Percentiles rank a stretch among this genome's conserved stretches.
Evolutionary conservation across 2,888 invertebrate species (phyloP).

Genomic region (Ariolimax columbianus): DNA sequence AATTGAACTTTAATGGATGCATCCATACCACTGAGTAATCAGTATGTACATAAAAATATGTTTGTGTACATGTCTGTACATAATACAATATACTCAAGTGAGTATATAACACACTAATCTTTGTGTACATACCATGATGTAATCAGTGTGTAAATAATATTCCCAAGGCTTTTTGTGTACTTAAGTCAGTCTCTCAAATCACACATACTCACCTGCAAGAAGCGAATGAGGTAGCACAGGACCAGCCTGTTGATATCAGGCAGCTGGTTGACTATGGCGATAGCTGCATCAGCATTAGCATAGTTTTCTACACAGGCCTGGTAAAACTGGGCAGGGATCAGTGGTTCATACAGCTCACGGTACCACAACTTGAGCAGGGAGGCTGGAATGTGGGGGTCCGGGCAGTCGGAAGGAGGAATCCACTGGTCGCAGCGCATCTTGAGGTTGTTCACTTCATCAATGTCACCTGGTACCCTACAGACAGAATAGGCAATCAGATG

Average conservation of each 20-base stretch:
- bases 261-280: constrained; percentile 90
- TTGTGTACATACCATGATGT: not conserved
- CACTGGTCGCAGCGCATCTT: constrained; percentile 94
- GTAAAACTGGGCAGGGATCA: constrained; percentile 95
- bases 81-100: too few relatives aligned
- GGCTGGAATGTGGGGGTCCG: constrained; percentile 94
- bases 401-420: constrained; percentile 84
- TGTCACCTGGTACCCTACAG: constrained; percentile 91
- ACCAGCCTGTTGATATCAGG: constrained; percentile 94
- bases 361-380: constrained; percentile 96
- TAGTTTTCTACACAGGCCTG: constrained; percentile 85
- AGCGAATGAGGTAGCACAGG: constrained; percentile 84
- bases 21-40: too few relatives aligned
- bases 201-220: constrained; percentile 83
- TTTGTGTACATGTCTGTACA: too few relatives aligned
- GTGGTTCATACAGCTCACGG: constrained; percentile 92
- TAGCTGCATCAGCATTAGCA: constrained; percentile 86
- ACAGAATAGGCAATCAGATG: too few relatives aligned
- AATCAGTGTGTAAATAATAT: not conserved
- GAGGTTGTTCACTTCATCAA: constrained; percentile 93
- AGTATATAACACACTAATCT: too few relatives aligned
- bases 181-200: not conserved
- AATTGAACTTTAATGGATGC: too few relatives aligned
- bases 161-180: too few relatives aligned
- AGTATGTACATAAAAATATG: too few relatives aligned